Evolutionary conservation across 2,113 vertebrate genomes (phyloP).

Genomic region (Ovibos moschatus): DNA sequence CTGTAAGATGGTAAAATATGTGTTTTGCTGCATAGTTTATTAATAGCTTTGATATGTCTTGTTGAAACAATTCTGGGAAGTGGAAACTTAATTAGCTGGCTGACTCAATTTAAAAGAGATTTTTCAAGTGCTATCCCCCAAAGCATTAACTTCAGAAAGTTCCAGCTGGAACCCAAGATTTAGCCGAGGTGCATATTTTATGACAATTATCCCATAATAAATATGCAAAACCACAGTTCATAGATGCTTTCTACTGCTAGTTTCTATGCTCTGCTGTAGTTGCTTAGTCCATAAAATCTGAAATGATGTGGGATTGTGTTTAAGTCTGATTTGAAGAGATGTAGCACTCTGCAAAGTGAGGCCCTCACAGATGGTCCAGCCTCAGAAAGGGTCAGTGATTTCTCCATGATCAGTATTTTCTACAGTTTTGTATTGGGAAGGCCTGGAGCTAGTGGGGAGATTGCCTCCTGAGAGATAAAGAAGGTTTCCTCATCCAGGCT

Average conservation of each 20-base stretch:
- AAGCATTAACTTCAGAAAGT: not conserved
- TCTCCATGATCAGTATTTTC: not conserved
- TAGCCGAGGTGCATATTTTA: not conserved
- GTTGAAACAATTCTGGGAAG: not conserved
- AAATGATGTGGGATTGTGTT: not conserved
- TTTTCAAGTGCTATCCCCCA: not conserved
- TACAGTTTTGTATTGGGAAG: not conserved
- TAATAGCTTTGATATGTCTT: not conserved
- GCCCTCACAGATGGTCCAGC: not conserved
- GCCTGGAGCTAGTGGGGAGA: not conserved
- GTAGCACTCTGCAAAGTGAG: not conserved
- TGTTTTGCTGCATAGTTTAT: not conserved
- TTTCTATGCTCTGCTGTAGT: not conserved
- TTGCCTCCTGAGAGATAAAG: not conserved
- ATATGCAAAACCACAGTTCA: not conserved
- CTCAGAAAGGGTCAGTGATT: not conserved
- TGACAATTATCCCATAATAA: not conserved
- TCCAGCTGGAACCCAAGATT: not conserved
- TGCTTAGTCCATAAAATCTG: not conserved
- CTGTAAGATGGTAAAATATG: not conserved
- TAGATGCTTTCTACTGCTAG: not conserved
- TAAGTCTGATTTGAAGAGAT: not conserved
- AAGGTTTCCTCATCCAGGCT: not conserved
- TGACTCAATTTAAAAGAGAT: not conserved
- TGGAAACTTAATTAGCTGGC: not conserved